Evolutionary conservation across 2,797 vertebrate genomes (phyloP), one percentile per base, ranked within the genome.

Genomic region (Acipenser ruthenus): DNA sequence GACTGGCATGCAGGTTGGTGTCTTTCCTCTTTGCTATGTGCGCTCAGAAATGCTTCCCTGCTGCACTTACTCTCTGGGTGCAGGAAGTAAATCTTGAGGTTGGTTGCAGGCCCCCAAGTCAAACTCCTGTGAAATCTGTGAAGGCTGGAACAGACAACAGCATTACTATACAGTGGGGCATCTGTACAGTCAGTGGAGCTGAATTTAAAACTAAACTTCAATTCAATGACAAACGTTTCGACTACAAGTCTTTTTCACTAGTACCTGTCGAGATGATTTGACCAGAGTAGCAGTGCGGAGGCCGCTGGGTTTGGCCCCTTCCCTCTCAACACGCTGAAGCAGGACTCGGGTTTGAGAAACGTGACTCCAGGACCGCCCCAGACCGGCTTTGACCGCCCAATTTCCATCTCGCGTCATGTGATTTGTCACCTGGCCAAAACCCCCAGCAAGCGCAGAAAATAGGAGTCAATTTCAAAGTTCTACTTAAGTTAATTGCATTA

Each of bases 191-290:
- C 23, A 37, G 2, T 37, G 23, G 23, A 37, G 23, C 23, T 37
- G 23, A 37, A 37, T 37, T 37, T 37, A 37, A 37, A 37, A 37
- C 23, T 37, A 37, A 3, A 37, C 23, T 37, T 37, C 23, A 37
- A 37, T 37, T 37, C 23, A 37, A 37, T 37, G 23, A 37, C 23
- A 37, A 37, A 37, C 2, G 23, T 37, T 37, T 37, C 23, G 23
- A 23, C 23, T 23, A 23, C 23, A n/a, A n/a, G n/a, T n/a, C n/a
- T n/a, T n/a, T n/a, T n/a, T n/a, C 23, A 23, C n/a, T n/a, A n/a
- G 75, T 76, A 98, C 96, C 94, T 89, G 95, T 71, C 96, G 87
- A 8, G 95, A 86, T 2, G 94, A 95, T 81, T 99, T 99, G 66
- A 83, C 81, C 66, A 99, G 82, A 6, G 86, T 88, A 0, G 82